A percentile compares a stretch with the other conserved stretches of the same genome.
Conservation (phyloP, 2,888 invertebrate species). For the Idaea straminata region DNA sequence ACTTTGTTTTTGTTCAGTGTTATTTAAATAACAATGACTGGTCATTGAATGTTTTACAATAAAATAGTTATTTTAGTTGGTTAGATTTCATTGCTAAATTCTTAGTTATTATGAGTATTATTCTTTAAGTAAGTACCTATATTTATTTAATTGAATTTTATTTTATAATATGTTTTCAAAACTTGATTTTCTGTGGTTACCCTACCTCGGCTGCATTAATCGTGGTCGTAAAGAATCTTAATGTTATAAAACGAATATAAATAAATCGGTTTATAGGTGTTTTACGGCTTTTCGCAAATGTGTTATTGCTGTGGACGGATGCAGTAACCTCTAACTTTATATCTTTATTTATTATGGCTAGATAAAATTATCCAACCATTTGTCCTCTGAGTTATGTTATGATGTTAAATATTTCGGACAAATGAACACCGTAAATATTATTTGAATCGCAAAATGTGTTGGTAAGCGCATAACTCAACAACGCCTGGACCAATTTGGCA, state of each 20-base stretch:
- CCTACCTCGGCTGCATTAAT: constrained; percentile 57
- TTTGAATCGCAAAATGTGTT: background rate
- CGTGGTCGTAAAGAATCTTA: constrained; percentile 58
- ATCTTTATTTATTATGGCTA: constrained; percentile 1
- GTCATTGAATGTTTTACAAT: background rate
- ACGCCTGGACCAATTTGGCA: no score
- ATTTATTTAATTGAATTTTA: background rate
- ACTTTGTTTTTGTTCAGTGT: constrained; percentile 3
- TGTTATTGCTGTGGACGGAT: constrained; percentile 56
- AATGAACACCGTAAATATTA: background rate
- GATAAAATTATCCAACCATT: background rate
- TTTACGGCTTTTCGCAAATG: constrained; percentile 63
- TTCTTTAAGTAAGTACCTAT: background rate
- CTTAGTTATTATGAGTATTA: background rate
- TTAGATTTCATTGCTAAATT: no score
- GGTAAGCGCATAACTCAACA: no score
- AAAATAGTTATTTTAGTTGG: background rate
- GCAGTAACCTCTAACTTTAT: constrained; percentile 27
- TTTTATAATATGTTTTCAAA: constrained; percentile 4
- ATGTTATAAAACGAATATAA: constrained; percentile 67
- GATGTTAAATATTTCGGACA: background rate
- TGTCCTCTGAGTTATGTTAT: background rate
- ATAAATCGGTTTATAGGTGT: constrained; percentile 62
- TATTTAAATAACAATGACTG: background rate
- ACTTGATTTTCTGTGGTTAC: constrained; percentile 41